Base-by-base conservation (phyloP, 2,888 invertebrate species). In the Heliconius cydno region DNA sequence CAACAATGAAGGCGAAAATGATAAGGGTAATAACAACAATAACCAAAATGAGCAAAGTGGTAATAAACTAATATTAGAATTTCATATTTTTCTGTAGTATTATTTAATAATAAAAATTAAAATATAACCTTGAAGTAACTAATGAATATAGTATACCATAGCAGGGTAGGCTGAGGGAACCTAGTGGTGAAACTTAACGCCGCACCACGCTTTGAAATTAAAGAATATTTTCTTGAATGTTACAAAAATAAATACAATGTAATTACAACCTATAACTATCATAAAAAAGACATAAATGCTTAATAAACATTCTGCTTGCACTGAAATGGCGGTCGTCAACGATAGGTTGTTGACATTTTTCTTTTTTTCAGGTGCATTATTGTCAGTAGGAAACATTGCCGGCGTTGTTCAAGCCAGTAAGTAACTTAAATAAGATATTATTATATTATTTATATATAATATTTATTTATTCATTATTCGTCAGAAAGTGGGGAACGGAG, bases 341-440 rank as follows among this genome's bases (percentile, higher is more conserved):
- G 9, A 1, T 46, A 52, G 22, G 3, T 30, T 28, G 7, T 6
- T 46, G 6, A 71, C 28, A 38, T 34, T 12, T 13, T 34, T 12
- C 38, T 57, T 34, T 34, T 12, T 57, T 57, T 41, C 60, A 74
- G 75, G 67, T 67, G 34, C 57, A 28, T 2, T 34, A 19, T 72
- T 72, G 41, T 66, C 65, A 52, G 34, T 65, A 2, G 70, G 76
- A 7, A 76, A 79, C 13, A 15, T 76, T 13, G 71, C 41, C 12
- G 65, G 63, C 5, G 46, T 76, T 22, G 1, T 72, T 71, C 76
- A 76, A 76, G 46, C 76, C 6, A 79, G 79, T 79, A 72, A 71
- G 76, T 76, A 52, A 63, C 25, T 28, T 12, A 46, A 46, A 46
- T 5, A 46, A 46, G 15, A 46, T 46, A 46, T 46, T 46, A 15